These are phyloP conservation scores for Tragopan temminckii DNA, from an alignment of 2,797 vertebrate species.

Conservation along the genomic window DNA sequence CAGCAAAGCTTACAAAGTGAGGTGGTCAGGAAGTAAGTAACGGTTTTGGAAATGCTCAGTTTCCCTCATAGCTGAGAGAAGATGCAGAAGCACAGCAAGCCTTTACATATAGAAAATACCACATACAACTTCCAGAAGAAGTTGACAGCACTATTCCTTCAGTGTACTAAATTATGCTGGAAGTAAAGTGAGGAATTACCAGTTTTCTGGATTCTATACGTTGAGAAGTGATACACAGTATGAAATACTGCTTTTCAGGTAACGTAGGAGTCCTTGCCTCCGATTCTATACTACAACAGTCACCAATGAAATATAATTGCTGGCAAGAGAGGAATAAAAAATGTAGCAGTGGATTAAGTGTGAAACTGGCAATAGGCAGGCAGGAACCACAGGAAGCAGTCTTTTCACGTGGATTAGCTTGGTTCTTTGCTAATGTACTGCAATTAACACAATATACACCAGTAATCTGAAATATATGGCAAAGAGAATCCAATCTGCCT, in stretches of 20 bases:
- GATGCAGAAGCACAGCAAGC: not conserved
- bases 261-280: conserved; percentile 28
- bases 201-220: conserved; percentile 64
- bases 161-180: conserved; percentile 47
- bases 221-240: conserved; percentile 64
- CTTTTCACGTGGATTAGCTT: conserved; percentile 29
- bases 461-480: not conserved
- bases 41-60: not conserved
- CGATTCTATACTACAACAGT: conserved; percentile 42
- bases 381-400: conserved; percentile 1
- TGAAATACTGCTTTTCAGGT: conserved; percentile 48
- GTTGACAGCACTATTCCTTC: conserved; percentile 23
- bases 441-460: not conserved
- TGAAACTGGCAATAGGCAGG: not conserved
- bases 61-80: not conserved
- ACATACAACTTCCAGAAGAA: conserved; percentile 38
- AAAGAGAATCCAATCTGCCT: not conserved
- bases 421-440: conserved; percentile 5
- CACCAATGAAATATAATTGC: conserved; percentile 67
- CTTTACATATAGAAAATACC: not conserved
- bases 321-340: conserved; percentile 64
- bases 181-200: conserved; percentile 72
- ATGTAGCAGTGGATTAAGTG: conserved; percentile 58
- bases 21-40: not conserved
- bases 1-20: not conserved